Percentiles rank a stretch among this genome's conserved stretches.
Conservation (phyloP, 2,797 vertebrate species). For the Peromyscus melanophrys region DNA sequence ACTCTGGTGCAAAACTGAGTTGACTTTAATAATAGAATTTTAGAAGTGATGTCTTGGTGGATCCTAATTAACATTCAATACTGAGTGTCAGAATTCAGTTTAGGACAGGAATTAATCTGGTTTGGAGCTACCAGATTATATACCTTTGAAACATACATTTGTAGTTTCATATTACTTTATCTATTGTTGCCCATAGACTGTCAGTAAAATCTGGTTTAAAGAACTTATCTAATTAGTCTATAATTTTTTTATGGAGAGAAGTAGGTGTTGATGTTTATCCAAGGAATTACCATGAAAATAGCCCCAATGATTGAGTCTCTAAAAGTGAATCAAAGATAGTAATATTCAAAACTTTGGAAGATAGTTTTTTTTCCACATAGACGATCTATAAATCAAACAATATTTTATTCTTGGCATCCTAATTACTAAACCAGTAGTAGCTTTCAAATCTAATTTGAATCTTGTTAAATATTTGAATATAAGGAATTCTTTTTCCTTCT, state of each 20-base stretch:
- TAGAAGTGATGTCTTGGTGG: neutral
- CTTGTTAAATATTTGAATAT: conserved; percentile 49
- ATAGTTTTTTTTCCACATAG: conserved; percentile 23
- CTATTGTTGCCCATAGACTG: conserved; percentile 46
- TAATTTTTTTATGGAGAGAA: neutral
- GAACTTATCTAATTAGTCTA: conserved; percentile 46
- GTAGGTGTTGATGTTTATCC: neutral
- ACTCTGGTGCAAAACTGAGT: neutral
- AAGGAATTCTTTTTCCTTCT: conserved; percentile 43
- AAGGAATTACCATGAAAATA: conserved; percentile 41
- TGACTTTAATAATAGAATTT: conserved; percentile 54
- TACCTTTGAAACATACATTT: conserved; percentile 45
- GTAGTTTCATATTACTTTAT: conserved; percentile 22
- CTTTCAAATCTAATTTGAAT: conserved; percentile 59
- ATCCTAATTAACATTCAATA: conserved; percentile 3
- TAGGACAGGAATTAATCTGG: conserved; percentile 32
- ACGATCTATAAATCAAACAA: conserved; percentile 56
- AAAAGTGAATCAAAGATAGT: conserved; percentile 40
- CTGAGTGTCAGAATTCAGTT: conserved; percentile 33
- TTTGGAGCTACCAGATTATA: neutral
- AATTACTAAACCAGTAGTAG: conserved; percentile 13
- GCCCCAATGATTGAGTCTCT: neutral
- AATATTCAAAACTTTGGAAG: conserved; percentile 28
- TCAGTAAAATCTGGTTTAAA: conserved; percentile 69
- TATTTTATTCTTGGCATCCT: conserved; percentile 33